Percentiles rank a stretch among this genome's conserved stretches.
phyloP scores from a whole-genome alignment of 2,888 invertebrate species.

The Polyommatus iphigenia region DNA sequence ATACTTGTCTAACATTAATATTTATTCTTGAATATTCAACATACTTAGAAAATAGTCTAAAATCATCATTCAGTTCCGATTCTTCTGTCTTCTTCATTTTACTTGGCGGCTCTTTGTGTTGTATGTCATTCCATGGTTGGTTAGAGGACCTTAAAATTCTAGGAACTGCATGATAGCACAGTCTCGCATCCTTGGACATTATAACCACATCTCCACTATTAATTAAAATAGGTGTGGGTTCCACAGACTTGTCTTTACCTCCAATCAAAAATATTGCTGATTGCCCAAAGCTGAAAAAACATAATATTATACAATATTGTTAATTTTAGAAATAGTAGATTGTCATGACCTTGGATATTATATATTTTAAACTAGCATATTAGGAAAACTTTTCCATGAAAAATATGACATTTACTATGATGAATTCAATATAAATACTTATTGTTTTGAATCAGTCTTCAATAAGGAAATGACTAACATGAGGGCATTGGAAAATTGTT shows the following conservation, averaged over 20 bases:
- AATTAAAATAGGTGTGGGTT: slow-evolving; percentile 86
- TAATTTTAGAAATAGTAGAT: not conserved
- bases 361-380: too few relatives aligned
- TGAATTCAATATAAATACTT: too few relatives aligned
- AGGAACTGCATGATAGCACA: slow-evolving; percentile 97
- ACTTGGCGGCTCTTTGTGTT: slow-evolving; percentile 47
- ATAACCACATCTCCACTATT: slow-evolving; percentile 94
- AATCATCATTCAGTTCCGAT: slow-evolving; percentile 61
- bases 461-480: too few relatives aligned
- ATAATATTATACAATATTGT: not conserved
- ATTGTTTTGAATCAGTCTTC: too few relatives aligned
- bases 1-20: slow-evolving; percentile 95
- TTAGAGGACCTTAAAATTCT: slow-evolving; percentile 83
- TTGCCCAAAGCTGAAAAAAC: slow-evolving; percentile 94
- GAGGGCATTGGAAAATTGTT: too few relatives aligned
- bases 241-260: slow-evolving; percentile 84
- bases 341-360: too few relatives aligned
- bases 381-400: too few relatives aligned
- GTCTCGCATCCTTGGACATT: slow-evolving; percentile 91
- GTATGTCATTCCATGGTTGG: slow-evolving; percentile 74
- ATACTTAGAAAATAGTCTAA: slow-evolving; percentile 81
- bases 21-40: slow-evolving; percentile 90
- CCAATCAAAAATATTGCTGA: slow-evolving; percentile 96
- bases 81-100: not conserved
- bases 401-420: too few relatives aligned